Evolutionary conservation across 2,888 invertebrate genomes (phyloP).

Genomic region (Caenorhabditis angaria): DNA sequence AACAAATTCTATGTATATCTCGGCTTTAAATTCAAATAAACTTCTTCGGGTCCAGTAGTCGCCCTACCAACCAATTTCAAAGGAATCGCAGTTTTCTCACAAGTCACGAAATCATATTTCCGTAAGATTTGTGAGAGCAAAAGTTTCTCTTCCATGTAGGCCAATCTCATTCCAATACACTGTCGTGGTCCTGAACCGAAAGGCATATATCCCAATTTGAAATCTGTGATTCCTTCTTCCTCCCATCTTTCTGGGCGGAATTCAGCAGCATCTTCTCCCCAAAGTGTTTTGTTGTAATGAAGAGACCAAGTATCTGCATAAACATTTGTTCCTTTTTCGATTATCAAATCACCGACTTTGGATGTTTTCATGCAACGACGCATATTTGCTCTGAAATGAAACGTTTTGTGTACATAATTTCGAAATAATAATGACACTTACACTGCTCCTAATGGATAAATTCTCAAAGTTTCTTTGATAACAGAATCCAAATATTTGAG

Average conservation of each 20-base stretch:
- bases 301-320: conserved; percentile 40
- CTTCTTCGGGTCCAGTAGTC: conserved; percentile 18
- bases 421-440: conserved; percentile 19
- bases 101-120: conserved; percentile 46
- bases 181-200: conserved; percentile 56
- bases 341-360: conserved; percentile 57
- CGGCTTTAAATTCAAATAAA: conserved; percentile 16
- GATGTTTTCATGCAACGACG: conserved; percentile 45
- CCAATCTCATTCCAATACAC: conserved; percentile 66
- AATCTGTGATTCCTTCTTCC: conserved; percentile 2
- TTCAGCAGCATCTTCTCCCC: conserved; percentile 51
- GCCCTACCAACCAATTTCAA: conserved; percentile 27
- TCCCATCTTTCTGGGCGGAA: conserved; percentile 44
- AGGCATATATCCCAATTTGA: conserved; percentile 31
- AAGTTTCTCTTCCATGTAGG: conserved; percentile 65
- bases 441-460: conserved; percentile 47
- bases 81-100: conserved; percentile 41
- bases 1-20: conserved; percentile 3
- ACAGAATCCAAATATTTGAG: conserved; percentile 54
- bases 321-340: conserved; percentile 42
- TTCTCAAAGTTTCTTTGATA: conserved; percentile 48
- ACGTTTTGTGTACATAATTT: not conserved
- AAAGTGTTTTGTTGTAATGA: conserved; percentile 20
- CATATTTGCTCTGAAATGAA: conserved; percentile 36
- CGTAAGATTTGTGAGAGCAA: conserved; percentile 54